A percentile compares a stretch with the other conserved stretches of the same genome.
Evolutionary conservation across 2,888 invertebrate genomes (phyloP).

Genomic region (Tipula confusa): DNA sequence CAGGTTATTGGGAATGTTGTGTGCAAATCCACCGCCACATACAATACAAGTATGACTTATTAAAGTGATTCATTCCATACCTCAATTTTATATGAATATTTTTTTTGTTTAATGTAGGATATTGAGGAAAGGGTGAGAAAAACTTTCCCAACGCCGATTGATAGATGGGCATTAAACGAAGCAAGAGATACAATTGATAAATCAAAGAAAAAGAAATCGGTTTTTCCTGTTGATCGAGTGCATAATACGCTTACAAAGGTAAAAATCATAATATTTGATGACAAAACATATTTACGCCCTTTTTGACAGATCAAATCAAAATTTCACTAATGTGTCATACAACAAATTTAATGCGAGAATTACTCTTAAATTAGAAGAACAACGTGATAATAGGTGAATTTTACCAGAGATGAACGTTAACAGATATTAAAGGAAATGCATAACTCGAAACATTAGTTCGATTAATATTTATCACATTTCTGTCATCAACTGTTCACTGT

Average conservation of each 20-base stretch:
- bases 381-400: too few species aligned
- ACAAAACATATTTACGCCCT: conserved; percentile 26
- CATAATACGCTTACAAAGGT: conserved; percentile 82
- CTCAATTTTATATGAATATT: background rate
- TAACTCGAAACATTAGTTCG: too few species aligned
- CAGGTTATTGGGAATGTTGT: conserved; percentile 80
- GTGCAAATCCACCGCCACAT: conserved; percentile 77
- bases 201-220: conserved; percentile 70
- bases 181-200: conserved; percentile 79
- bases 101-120: conserved; percentile 56
- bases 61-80: background rate
- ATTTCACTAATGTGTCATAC: conserved; percentile 26
- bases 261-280: background rate
- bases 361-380: background rate
- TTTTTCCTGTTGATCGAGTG: conserved; percentile 83
- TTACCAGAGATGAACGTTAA: too few species aligned
- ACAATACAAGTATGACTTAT: conserved; percentile 60
- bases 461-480: too few species aligned
- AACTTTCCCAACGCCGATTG: conserved; percentile 92
- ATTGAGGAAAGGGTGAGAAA: conserved; percentile 89
- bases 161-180: conserved; percentile 88
- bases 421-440: too few species aligned
- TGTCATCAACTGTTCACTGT: too few species aligned
- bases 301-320: conserved; percentile 31
- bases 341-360: conserved; percentile 13